Evolutionary conservation across 2,113 vertebrate genomes (phyloP).

Genomic region (Salvelinus sp.): DNA sequence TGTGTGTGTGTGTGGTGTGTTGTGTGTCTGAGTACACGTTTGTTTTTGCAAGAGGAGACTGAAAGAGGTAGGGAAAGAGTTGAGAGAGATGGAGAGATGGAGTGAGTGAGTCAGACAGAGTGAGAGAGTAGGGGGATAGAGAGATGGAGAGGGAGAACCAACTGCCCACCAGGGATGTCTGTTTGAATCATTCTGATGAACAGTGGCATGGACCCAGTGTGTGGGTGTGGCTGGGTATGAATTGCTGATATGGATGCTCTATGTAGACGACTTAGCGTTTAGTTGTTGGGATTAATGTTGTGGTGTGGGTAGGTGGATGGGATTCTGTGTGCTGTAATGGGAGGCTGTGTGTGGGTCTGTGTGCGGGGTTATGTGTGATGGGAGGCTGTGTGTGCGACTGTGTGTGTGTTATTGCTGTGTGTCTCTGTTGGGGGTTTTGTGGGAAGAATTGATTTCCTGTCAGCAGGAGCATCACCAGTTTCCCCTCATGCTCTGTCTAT

Average conservation of each 20-base stretch:
- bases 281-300: background rate
- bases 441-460: background rate
- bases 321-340: background rate
- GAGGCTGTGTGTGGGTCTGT: constrained; percentile 11
- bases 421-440: too few species aligned
- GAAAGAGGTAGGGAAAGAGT: background rate
- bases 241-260: background rate
- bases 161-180: background rate
- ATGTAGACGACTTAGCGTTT: background rate
- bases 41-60: constrained; percentile 15
- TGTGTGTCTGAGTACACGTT: background rate
- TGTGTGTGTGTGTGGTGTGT: background rate
- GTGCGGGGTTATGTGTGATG: background rate
- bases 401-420: background rate
- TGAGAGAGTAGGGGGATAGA: background rate
- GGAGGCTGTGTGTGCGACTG: constrained; percentile 12
- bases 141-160: background rate
- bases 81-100: background rate
- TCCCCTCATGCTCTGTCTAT: background rate
- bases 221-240: background rate
- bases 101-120: background rate
- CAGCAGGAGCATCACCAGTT: background rate
- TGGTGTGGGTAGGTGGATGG: background rate
- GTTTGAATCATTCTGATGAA: background rate
- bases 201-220: background rate